Conservation (phyloP, 1,140 invertebrate species). For the Drosophila lacertosa region DNA sequence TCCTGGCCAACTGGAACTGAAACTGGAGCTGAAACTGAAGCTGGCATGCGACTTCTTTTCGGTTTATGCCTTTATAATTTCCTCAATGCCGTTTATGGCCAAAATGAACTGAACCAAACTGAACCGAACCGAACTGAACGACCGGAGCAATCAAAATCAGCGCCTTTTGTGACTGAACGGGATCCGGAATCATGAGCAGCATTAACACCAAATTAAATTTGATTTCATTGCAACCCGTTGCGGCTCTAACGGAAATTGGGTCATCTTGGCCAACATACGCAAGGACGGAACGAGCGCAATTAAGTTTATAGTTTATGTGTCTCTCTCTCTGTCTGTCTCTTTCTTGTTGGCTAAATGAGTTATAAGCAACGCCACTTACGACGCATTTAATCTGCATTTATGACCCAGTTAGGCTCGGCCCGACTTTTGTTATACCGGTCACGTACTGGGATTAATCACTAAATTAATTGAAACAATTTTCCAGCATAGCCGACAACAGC, state of each 20-base stretch:
- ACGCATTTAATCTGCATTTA: constrained; percentile 57
- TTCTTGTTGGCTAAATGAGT: constrained; percentile 49
- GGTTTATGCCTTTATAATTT: constrained; percentile 78
- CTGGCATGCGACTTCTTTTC: constrained; percentile 41
- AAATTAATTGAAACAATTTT: constrained; percentile 82
- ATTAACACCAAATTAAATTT: constrained; percentile 77
- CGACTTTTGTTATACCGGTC: constrained; percentile 49
- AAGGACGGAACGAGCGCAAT: constrained; percentile 15
- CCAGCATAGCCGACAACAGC: constrained; percentile 68
- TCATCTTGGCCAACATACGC: constrained; percentile 39
- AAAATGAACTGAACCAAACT: too few relatives aligned
- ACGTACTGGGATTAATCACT: constrained; percentile 78
- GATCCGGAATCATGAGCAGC: constrained; percentile 21
- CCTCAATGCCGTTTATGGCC: constrained; percentile 73
- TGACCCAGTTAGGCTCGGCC: constrained; percentile 69
- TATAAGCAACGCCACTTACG: constrained; percentile 44
- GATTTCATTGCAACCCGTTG: constrained; percentile 46
- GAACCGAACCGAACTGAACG: constrained; percentile 11
- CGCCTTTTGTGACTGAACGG: constrained; percentile 64
- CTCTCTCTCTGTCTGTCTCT: background rate
- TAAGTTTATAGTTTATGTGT: constrained; percentile 33
- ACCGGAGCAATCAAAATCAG: constrained; percentile 64
- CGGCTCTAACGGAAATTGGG: constrained; percentile 62
- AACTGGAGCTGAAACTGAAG: constrained; percentile 4
- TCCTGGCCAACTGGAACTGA: constrained; percentile 30